Base-by-base conservation (phyloP, 1,140 invertebrate species). In the Halyomorpha halys region DNA sequence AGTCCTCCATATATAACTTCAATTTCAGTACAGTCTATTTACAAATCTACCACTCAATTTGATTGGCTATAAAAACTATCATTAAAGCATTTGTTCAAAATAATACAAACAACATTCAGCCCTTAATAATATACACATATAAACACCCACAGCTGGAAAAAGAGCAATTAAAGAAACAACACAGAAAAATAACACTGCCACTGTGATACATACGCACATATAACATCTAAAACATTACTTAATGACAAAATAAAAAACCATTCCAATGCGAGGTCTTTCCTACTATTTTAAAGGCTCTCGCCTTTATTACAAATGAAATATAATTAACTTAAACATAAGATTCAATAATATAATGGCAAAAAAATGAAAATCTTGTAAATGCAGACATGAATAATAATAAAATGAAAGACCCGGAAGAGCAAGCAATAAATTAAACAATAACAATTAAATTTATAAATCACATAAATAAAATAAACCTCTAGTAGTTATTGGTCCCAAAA, bases 91-190 rank as follows among this genome's bases (percentile, higher is more conserved):
- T 56, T 56, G 15, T 56, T 25, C 53, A 23, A 19, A 49, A 19
- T 56, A 56, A 56, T 23, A 56, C 53, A 56, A 56, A 23, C 53
- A 56, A 23, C 53, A 56, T 23, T 56, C 53, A 56, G 53, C 53
- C 23, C 53, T 18, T 11, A 23, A 56, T 39, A 56, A 25, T 56
- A 56, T 23, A 56, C 53, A 23, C 23, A 56, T 56, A 19, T 49
- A 19, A 49, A 49, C 47, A 49, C 47, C 47, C 47, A 49, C 21
- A 49, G 47, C 16, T 19, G 47, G 47, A 49, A 21, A 49, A 49
- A 19, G n/a, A 19, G n/a, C 6, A 19, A 49, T 49, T 21, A 21
- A 19, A 49, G n/a, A 49, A 16, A 49, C 47, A 47, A 18, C 21
- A 21, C 6, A 11, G 47, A 49, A 49, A 49, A 49, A 8, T 49